phyloP scores from a whole-genome alignment of 2,797 vertebrate genomes.

The Podarcis siculus region DNA sequence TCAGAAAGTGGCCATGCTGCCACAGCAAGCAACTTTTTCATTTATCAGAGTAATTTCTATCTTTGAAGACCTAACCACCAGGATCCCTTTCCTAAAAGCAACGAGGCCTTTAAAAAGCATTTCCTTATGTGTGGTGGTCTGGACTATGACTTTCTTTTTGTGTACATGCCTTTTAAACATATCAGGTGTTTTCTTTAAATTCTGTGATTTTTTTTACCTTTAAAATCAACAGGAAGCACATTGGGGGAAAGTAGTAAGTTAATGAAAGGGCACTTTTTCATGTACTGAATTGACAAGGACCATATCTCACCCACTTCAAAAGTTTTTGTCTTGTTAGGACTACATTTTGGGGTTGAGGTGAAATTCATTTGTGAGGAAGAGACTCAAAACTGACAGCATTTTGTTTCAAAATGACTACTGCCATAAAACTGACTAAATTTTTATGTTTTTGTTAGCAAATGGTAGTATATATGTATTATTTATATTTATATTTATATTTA shows the following conservation, averaged over 20 bases:
- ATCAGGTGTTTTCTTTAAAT: not conserved
- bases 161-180: not conserved
- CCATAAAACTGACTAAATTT: no score
- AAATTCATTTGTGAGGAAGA: no score
- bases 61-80: not conserved
- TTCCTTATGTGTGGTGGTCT: not conserved
- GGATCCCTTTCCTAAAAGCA: not conserved
- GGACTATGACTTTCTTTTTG: not conserved
- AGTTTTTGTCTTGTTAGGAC: no score
- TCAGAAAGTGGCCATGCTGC: not conserved
- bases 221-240: constrained; percentile 52
- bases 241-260: constrained; percentile 34
- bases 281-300: no score
- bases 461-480: no score
- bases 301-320: no score
- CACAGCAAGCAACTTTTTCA: not conserved
- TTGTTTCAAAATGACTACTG: no score
- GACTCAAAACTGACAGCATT: no score
- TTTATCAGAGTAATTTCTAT: not conserved
- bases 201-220: constrained; percentile 43
- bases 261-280: no score
- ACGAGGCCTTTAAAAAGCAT: not conserved
- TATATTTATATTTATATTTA: no score
- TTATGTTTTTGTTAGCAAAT: no score
- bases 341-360: no score